These are phyloP conservation scores for Nomada fucata DNA, from an alignment of 2,888 invertebrate species.

Conservation along the genomic window DNA sequence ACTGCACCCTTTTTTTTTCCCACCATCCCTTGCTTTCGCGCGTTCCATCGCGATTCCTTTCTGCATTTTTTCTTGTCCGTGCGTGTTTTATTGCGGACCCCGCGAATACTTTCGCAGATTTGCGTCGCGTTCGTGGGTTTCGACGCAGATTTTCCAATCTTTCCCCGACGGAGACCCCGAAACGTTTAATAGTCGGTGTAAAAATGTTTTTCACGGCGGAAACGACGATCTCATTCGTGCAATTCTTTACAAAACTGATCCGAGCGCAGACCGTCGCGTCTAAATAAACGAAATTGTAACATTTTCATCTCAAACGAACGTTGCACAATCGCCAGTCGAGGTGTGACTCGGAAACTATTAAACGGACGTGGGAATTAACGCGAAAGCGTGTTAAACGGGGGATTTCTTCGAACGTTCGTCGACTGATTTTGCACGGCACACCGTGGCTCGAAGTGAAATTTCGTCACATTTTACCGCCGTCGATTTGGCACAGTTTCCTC, in stretches of 20 bases:
- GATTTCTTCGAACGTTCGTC: constrained; percentile 19
- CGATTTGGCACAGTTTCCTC: constrained; percentile 4
- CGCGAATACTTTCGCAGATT: not conserved
- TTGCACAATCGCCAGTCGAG: not conserved
- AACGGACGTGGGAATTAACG: constrained; percentile 13
- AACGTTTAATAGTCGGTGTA: not conserved
- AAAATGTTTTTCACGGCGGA: too few species aligned
- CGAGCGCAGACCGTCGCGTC: not conserved
- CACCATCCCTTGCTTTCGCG: not conserved
- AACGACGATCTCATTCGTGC: not conserved
- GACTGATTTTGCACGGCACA: not conserved
- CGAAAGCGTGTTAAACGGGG: constrained; percentile 38
- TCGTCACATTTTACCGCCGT: constrained; percentile 20
- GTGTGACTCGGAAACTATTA: not conserved
- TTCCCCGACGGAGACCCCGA: not conserved
- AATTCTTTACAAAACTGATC: not conserved
- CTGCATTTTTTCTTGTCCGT: not conserved
- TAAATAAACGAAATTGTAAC: too few species aligned
- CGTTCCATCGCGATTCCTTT: not conserved
- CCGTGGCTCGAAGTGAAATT: not conserved
- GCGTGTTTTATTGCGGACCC: not conserved
- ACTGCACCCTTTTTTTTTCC: not conserved
- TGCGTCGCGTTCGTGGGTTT: too few species aligned
- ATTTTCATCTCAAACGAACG: not conserved
- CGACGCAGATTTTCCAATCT: not conserved